Conservation (phyloP, 2,797 vertebrate species). For the Tinamus major region DNA sequence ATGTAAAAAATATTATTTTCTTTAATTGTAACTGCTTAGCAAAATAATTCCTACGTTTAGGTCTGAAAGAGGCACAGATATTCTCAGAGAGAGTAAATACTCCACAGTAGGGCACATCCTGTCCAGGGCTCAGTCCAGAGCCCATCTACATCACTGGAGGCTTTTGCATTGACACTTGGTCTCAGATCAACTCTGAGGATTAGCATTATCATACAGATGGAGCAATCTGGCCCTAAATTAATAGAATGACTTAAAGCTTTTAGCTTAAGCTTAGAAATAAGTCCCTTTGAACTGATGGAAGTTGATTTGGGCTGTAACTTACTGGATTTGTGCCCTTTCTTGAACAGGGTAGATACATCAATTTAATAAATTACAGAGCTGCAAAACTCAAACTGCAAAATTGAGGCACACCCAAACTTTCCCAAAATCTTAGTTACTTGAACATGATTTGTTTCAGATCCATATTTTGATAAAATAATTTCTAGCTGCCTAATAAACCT, state of each 20-base stretch:
- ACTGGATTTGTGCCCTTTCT: background rate
- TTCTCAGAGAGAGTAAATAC: background rate
- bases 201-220: background rate
- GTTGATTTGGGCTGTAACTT: background rate
- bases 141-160: background rate
- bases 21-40: background rate
- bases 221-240: background rate
- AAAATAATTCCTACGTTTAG: background rate
- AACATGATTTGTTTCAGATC: background rate
- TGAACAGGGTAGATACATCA: background rate
- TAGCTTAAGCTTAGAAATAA: background rate
- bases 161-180: background rate
- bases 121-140: background rate
- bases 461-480: background rate
- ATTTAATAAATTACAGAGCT: background rate
- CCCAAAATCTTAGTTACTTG: background rate
- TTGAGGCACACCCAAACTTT: background rate
- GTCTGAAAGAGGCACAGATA: background rate
- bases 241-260: background rate
- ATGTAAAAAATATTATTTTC: accelerated
- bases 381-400: background rate
- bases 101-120: background rate
- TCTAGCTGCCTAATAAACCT: background rate
- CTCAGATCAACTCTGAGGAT: accelerated
- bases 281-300: background rate